Evolutionary conservation across 2,888 invertebrate genomes (phyloP), one percentile per base, ranked within the genome.

Genomic region (Miltochrista miniata): DNA sequence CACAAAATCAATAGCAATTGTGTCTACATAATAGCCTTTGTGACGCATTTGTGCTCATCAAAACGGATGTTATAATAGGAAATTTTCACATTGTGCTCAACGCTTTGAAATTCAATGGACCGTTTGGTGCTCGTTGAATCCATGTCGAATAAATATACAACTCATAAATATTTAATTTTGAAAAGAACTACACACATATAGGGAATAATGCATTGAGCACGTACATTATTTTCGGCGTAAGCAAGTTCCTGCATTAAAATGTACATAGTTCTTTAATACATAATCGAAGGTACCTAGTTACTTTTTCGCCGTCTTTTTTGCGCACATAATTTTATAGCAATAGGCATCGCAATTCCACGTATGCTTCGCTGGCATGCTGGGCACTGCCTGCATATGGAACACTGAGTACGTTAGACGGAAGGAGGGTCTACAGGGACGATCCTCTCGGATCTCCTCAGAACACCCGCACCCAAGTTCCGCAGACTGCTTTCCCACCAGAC

Each of bases 101-200:
- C 66, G 67, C 76, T 76, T 78, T 76, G 76, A 70, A 70, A 73
- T 58, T 64, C 74, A 78, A 71, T 76, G 69, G 73, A 74, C 68
- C 74, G 75, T 62, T 66, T 50, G 56, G 47, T 49, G 61, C 47
- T 53, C 63, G 59, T 63, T 51, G 59, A 59, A 63, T 54, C 61
- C 54, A 58, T 47, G 57, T 53, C 35, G 67, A 64, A 69, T 72
- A 68, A 75, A 70, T 66, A 61, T 53, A 59, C 57, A 59, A 51
- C 65, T 70, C 66, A 74, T 74, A 72, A 70, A 76, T 70, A 70
- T 72, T 72, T 68, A 62, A 61, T 53, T 62, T 62, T 57, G 53
- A 56, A 54, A 64, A 62, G 64, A 61, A 54, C 45, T 48, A 46
- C 51, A 35, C 59, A 46, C 44, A 48, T 52, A 50, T 39, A 39